Conservation (phyloP, 2,113 vertebrate species). For the Syrrhaptes paradoxus region DNA sequence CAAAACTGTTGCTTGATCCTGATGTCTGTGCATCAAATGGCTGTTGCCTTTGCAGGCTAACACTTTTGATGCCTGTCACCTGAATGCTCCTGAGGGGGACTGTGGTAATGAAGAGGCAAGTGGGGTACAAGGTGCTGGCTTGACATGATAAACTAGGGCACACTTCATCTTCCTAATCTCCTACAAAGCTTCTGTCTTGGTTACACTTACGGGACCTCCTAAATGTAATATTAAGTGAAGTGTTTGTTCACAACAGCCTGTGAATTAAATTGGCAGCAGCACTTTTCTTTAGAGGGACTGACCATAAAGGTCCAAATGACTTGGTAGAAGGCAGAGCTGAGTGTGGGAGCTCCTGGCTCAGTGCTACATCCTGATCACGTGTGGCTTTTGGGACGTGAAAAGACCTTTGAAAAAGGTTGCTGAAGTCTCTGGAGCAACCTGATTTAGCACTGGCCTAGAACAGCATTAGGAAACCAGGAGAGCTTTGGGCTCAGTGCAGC, state of each 20-base stretch:
- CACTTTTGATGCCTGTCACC: not conserved
- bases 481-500: not conserved
- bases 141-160: not conserved
- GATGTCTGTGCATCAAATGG: not conserved
- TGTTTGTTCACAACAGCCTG: not conserved
- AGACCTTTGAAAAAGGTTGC: not conserved
- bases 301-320: not conserved
- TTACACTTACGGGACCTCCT: not conserved
- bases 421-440: not conserved
- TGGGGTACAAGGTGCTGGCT: not conserved
- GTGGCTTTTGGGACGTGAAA: not conserved
- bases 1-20: not conserved
- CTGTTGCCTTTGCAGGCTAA: not conserved
- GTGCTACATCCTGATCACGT: not conserved
- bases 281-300: not conserved
- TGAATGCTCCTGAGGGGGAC: not conserved
- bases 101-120: not conserved
- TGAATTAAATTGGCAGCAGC: not conserved
- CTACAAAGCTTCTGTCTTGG: not conserved
- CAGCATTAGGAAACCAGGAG: not conserved
- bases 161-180: rapidly evolving
- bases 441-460: slow-evolving; percentile 34
- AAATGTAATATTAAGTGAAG: not conserved
- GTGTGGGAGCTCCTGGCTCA: not conserved
- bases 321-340: not conserved